Percentiles rank a stretch among this genome's conserved stretches.
Conservation (phyloP, 2,113 vertebrate genomes). For the Theristicus caerulescens region DNA sequence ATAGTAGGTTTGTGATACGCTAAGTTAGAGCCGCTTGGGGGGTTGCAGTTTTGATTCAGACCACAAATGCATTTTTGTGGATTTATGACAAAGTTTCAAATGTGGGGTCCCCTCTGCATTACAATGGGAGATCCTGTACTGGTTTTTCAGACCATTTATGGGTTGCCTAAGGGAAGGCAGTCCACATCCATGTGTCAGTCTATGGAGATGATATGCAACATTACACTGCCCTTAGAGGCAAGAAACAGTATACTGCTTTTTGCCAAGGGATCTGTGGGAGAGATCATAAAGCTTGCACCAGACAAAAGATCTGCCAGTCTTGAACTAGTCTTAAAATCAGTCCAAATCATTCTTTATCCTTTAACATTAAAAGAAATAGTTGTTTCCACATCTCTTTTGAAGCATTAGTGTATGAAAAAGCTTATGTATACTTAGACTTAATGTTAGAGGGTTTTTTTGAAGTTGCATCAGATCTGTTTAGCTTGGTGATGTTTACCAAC, state of each 20-base stretch:
- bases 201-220: not conserved
- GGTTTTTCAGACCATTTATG: not conserved
- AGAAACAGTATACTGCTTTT: not conserved
- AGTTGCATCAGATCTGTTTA: not conserved
- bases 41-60: not conserved
- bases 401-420: not conserved
- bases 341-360: not conserved
- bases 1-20: fast-evolving
- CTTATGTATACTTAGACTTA: not conserved
- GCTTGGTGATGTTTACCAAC: not conserved
- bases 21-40: not conserved
- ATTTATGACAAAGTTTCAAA: not conserved
- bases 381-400: not conserved
- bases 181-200: fast-evolving
- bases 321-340: not conserved
- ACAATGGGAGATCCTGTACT: not conserved
- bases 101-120: not conserved
- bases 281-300: not conserved
- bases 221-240: not conserved
- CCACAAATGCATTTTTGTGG: not conserved
- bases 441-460: not conserved
- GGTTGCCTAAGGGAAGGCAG: not conserved
- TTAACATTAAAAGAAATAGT: not conserved
- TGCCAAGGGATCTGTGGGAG: not conserved
- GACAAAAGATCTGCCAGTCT: not conserved